Percentiles rank a stretch among this genome's conserved stretches.
Evolutionary conservation across 2,888 invertebrate genomes (phyloP).

Genomic region (Antheraea assamensis): DNA sequence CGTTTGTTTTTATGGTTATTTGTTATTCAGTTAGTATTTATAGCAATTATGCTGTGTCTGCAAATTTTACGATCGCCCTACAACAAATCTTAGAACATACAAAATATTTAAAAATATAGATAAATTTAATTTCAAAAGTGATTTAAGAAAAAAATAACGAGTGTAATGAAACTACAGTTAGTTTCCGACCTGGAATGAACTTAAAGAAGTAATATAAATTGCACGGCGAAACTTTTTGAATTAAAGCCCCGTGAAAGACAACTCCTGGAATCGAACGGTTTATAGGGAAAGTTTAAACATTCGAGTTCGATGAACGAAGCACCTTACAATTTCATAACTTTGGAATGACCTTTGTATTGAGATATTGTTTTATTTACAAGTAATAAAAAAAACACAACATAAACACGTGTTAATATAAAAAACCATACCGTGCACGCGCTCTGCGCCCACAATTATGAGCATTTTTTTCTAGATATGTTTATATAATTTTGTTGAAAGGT

Average conservation of each 20-base stretch:
- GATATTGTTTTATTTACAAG: not conserved
- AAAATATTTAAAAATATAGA: not conserved
- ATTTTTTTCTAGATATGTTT: no score
- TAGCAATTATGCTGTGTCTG: not conserved
- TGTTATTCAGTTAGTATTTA: no score
- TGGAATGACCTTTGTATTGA: constrained; percentile 27
- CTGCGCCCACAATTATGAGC: no score
- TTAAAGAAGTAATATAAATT: constrained; percentile 42
- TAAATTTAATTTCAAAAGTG: not conserved
- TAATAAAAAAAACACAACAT: not conserved
- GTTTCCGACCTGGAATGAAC: not conserved
- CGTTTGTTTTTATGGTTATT: no score
- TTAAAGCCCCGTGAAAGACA: constrained; percentile 46
- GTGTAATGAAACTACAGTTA: constrained; percentile 14
- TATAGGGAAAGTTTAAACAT: constrained; percentile 56
- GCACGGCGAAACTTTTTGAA: constrained; percentile 54
- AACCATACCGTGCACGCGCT: no score
- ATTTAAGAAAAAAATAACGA: not conserved
- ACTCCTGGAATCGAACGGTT: constrained; percentile 49
- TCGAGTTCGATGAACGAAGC: constrained; percentile 21
- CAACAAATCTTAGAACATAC: not conserved
- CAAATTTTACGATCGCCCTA: not conserved
- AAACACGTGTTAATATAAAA: no score
- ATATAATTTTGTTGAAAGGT: no score
- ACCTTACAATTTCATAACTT: constrained; percentile 6